Evolutionary conservation across 2,888 invertebrate species (phyloP), one percentile per base, ranked within the genome.

Genomic region (Papilio gigon): DNA sequence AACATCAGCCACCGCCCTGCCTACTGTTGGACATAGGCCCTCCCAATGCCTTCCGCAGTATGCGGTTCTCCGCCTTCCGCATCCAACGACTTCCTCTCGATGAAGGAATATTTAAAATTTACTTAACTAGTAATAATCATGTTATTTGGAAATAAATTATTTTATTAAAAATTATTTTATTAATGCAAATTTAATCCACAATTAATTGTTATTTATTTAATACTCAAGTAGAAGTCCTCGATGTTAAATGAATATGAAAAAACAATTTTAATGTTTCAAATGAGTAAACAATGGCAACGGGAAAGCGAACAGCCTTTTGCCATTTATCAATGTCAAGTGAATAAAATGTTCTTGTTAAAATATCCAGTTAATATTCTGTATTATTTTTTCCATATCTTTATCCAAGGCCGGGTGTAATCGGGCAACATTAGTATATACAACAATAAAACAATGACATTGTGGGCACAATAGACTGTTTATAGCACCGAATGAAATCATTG

Each of bases 261-360:
- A 50, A 47, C 4, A 27, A 8, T 27, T 25, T 25, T 22, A 17
- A 47, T 47, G 22, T 50, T 50, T 53, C 30, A 53, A 53, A 53
- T 53, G 53, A 53, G n/a, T 53, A 53, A 30, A 30, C 30, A 53
- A 30, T 30, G 53, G 27, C 14, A 50, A 25, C 60, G 60, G 11
- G 50, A n/a, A 35, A 25, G 42, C 35, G 25, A 40, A 44, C 37
- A 66, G 44, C 35, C 59, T 20, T 56, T 62, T 42, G 62, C 25
- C 56, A 62, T 62, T 62, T 62, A 25, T 62, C 67, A 67, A 67
- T 30, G 56, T 62, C 67, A 61, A 62, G 42, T 30, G 30, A 42
- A 61, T 30, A 67, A 62, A 67, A 53, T 42, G 22, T 56, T 53
- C 53, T 61, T 20, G 22, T 62, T 67, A 56, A 53, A 42, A 62